Evolutionary conservation across 2,888 invertebrate genomes (phyloP).

Genomic region (Microplitis deprimator): DNA sequence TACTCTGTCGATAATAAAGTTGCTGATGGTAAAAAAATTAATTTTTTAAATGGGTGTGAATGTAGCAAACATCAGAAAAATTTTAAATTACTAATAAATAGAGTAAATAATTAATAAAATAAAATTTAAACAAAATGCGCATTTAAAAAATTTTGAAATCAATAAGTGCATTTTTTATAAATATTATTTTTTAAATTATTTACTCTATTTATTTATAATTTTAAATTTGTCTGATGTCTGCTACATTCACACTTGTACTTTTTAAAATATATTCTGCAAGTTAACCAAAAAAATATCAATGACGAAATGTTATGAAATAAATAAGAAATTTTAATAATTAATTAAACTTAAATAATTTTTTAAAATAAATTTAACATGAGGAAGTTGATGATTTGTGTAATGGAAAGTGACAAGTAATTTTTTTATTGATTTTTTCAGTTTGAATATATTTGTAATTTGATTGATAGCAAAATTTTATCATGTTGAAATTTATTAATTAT

Average conservation of each 20-base stretch:
- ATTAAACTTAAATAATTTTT: not conserved
- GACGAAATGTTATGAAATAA: not conserved
- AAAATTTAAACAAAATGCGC: too few relatives aligned
- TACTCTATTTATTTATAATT: too few relatives aligned
- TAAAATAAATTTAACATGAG: not conserved
- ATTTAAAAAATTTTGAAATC: too few relatives aligned
- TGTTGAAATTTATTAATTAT: conserved; percentile 51
- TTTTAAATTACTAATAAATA: too few relatives aligned
- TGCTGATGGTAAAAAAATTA: not conserved
- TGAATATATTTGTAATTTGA: not conserved
- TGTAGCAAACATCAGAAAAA: too few relatives aligned
- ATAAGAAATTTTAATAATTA: not conserved
- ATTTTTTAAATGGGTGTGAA: not conserved
- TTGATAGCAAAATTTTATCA: conserved; percentile 19
- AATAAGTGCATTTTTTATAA: too few relatives aligned
- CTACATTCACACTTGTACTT: too few relatives aligned
- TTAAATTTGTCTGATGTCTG: too few relatives aligned
- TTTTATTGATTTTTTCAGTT: not conserved
- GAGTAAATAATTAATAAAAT: too few relatives aligned
- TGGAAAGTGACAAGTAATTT: not conserved
- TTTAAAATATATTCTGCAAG: too few relatives aligned
- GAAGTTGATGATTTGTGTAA: not conserved
- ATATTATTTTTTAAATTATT: too few relatives aligned
- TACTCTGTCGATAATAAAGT: not conserved
- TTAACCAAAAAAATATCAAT: not conserved